Conservation (phyloP, 2,888 invertebrate genomes). For the Leucoma salicis region DNA sequence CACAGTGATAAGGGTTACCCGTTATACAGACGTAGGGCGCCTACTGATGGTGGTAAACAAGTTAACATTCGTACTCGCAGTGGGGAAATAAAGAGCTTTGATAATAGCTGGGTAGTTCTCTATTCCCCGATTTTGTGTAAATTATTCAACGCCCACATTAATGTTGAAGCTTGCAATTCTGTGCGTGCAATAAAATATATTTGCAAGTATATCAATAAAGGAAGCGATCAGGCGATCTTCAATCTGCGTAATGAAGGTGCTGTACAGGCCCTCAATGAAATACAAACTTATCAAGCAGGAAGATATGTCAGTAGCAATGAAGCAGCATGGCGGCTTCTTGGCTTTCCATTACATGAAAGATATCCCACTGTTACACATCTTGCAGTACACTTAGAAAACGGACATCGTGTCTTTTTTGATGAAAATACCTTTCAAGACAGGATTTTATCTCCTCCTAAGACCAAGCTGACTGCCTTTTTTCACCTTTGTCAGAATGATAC, state of each 20-base stretch:
- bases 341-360: conserved; percentile 15
- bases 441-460: background rate
- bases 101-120: conserved; percentile 34
- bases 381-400: conserved; percentile 17
- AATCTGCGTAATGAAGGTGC: conserved; percentile 20
- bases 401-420: conserved; percentile 5
- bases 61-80: conserved; percentile 1
- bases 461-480: conserved; percentile 3
- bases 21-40: conserved; percentile 6
- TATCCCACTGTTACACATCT: conserved; percentile 14
- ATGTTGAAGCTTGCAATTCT: conserved; percentile 15
- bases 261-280: conserved; percentile 12
- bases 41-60: conserved; percentile 4
- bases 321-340: conserved; percentile 13
- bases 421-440: conserved; percentile 7
- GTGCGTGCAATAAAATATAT: conserved; percentile 11
- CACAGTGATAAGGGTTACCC: conserved; percentile 11
- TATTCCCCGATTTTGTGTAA: conserved; percentile 12
- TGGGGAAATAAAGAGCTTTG: conserved; percentile 6
- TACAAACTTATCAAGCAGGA: conserved; percentile 14
- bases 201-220: conserved; percentile 19
- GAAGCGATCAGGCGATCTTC: conserved; percentile 11
- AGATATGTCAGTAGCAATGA: conserved; percentile 8
- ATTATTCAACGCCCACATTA: conserved; percentile 17
- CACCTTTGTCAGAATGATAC: conserved; percentile 1